Evolutionary conservation across 2,888 invertebrate species (phyloP), one percentile per base, ranked within the genome.

Genomic region (Cartodere bifasciata): DNA sequence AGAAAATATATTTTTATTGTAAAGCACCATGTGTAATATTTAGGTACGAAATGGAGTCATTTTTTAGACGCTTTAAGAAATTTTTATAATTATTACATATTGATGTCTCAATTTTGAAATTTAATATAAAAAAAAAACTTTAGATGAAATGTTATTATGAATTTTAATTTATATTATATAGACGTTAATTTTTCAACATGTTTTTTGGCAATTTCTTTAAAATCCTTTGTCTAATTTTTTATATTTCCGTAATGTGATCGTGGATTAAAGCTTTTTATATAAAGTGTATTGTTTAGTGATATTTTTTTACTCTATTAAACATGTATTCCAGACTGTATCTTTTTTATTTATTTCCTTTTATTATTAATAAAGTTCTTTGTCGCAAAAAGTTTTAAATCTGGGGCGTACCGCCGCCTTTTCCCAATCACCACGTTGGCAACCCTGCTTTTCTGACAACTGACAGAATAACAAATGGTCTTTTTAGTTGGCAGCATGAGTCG

Each of bases 291-390:
- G 52, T 57, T 57, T 58, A 56, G 55, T 56, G 55, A 58, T 58
- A 58, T 58, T 58, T 58, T 58, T 58, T 58, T 58, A 58, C 56
- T 56, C 56, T 58, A 58, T 57, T 57, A 57, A 45, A 56, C 53
- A 52, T 58, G 55, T 56, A 57, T 54, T 56, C 55, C 49, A 50
- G 45, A 44, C n/a, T 12, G 13, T 12, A 15, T 23, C 17, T 15
- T 5, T 31, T 13, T 28, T 25, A 20, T 20, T 20, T 20, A n/a
- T n/a, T n/a, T n/a, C n/a, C n/a, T n/a, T n/a, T n/a, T n/a, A n/a
- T n/a, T n/a, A n/a, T n/a, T n/a, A n/a, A n/a, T n/a, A n/a, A n/a
- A n/a, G n/a, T n/a, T n/a, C n/a, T n/a, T n/a, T n/a, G n/a, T n/a
- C n/a, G n/a, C n/a, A n/a, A n/a, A n/a, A n/a, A n/a, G n/a, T n/a